Evolutionary conservation across 1,140 invertebrate species (phyloP).

Genomic region (Hermetia illucens): DNA sequence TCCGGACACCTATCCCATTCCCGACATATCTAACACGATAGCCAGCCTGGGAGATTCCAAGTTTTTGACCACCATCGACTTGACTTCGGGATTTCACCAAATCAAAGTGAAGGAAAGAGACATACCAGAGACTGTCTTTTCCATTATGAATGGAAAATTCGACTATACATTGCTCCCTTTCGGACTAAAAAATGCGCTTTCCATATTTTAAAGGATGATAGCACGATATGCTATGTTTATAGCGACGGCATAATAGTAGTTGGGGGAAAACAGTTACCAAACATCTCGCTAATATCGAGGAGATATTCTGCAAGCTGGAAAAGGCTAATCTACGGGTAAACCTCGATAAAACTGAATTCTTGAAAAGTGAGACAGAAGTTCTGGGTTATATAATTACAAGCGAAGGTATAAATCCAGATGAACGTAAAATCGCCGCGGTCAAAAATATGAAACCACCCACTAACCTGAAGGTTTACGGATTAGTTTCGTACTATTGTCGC

Average conservation of each 20-base stretch:
- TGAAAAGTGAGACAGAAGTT: background rate
- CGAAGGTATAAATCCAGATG: background rate
- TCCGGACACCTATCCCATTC: constrained; percentile 34
- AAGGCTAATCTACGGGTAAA: background rate
- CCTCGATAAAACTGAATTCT: background rate
- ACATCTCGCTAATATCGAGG: background rate
- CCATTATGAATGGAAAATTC: constrained; percentile 12
- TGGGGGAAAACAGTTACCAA: background rate
- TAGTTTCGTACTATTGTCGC: background rate
- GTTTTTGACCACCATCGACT: constrained; percentile 31
- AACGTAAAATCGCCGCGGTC: background rate
- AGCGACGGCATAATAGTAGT: background rate
- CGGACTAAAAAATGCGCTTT: constrained; percentile 11
- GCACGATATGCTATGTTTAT: background rate
- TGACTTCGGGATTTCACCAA: constrained; percentile 33
- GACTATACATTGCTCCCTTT: constrained; percentile 11
- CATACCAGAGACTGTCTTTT: constrained; percentile 30
- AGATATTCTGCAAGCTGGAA: background rate
- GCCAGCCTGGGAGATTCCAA: constrained; percentile 20
- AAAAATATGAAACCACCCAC: background rate
- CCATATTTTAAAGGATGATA: constrained; percentile 19
- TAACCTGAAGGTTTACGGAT: background rate
- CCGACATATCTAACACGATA: constrained; percentile 30
- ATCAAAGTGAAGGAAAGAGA: constrained; percentile 21
- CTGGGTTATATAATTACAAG: background rate